These are phyloP conservation scores for Mastomys natalensis DNA, from an alignment of 2,113 vertebrate species.

Conservation along the genomic window DNA sequence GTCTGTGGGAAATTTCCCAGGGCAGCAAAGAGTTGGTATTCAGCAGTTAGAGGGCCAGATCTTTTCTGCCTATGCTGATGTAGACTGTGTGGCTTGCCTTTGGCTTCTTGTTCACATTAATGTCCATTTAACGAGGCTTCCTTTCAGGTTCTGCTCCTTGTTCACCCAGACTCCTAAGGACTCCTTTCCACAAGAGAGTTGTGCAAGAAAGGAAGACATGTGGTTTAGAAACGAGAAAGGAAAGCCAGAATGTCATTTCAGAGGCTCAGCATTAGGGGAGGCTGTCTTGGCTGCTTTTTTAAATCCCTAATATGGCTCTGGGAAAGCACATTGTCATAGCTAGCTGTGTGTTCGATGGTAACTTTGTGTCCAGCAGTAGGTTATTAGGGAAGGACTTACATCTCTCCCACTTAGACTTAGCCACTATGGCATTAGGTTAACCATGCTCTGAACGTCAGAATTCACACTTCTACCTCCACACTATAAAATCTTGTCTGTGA, in stretches of 20 bases:
- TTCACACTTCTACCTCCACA: not conserved
- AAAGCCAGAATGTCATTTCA: slow-evolving; percentile 7
- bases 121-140: slow-evolving; percentile 25
- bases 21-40: not conserved
- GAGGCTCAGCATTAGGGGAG: not conserved
- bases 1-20: slow-evolving; percentile 35
- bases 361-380: not conserved
- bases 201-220: slow-evolving; percentile 17
- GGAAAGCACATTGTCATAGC: not conserved
- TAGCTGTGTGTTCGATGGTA: not conserved
- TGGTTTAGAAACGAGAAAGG: slow-evolving; percentile 31
- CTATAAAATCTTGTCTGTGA: not conserved
- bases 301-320: not conserved
- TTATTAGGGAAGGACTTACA: not conserved
- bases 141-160: not conserved
- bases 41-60: not conserved
- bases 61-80: not conserved
- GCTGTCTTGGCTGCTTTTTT: not conserved
- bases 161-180: slow-evolving; percentile 30
- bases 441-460: not conserved
- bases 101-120: slow-evolving; percentile 13
- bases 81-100: slow-evolving; percentile 47
- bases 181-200: not conserved
- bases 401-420: not conserved
- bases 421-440: not conserved